These are phyloP conservation scores for Drosophila bocqueti DNA, from an alignment of 1,140 invertebrate species.

Conservation along the genomic window DNA sequence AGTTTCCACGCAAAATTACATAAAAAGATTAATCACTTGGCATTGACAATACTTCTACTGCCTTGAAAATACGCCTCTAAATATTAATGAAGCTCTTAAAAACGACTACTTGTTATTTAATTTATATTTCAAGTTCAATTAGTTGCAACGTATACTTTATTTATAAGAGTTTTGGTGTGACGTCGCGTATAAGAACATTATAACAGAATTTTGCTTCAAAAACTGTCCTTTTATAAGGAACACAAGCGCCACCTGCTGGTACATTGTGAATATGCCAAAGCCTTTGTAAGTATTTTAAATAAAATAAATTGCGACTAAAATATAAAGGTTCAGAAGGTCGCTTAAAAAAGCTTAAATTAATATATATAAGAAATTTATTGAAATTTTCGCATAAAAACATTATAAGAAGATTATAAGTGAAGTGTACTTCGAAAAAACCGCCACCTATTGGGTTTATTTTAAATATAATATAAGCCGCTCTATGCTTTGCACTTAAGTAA, in stretches of 20 bases:
- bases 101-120: neutral
- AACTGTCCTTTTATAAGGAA: neutral
- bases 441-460: too few species aligned
- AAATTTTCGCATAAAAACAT: too few species aligned
- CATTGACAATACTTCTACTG: neutral
- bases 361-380: too few species aligned
- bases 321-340: too few species aligned
- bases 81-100: neutral
- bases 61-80: neutral
- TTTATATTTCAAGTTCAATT: neutral
- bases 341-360: too few species aligned
- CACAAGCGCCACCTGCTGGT: neutral
- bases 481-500: too few species aligned
- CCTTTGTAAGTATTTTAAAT: too few species aligned
- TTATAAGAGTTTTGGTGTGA: neutral
- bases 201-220: neutral
- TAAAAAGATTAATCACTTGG: too few species aligned
- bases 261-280: neutral
- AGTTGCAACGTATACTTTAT: neutral
- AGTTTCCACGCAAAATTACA: neutral
- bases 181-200: neutral
- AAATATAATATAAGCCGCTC: too few species aligned
- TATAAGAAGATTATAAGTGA: neutral
- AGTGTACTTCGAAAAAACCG: neutral
- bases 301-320: too few species aligned